phyloP scores from a whole-genome alignment of 2,888 invertebrate species.

The Meiosimyza platycephala region DNA sequence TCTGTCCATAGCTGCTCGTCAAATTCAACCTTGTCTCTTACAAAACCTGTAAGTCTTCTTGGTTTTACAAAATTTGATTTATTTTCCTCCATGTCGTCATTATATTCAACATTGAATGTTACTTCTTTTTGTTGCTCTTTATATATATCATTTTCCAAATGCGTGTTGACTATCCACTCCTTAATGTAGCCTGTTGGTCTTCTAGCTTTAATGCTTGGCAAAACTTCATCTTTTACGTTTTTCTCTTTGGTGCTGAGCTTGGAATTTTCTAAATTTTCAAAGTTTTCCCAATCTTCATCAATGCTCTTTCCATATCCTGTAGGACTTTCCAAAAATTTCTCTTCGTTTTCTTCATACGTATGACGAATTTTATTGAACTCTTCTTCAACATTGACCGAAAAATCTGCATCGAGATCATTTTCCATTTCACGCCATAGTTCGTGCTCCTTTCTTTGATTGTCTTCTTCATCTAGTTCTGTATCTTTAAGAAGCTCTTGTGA shows the following conservation, averaged over 20 bases:
- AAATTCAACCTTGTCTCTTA: constrained; percentile 39
- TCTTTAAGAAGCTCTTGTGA: background rate
- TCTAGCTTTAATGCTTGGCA: background rate
- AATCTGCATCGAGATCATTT: constrained; percentile 41
- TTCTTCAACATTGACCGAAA: constrained; percentile 45
- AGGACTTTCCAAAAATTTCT: constrained; percentile 53
- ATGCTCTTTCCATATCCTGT: constrained; percentile 57
- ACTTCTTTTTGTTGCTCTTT: background rate
- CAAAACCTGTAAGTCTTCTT: constrained; percentile 41
- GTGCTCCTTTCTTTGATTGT: constrained; percentile 3
- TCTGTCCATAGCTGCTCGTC: background rate
- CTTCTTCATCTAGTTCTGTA: background rate
- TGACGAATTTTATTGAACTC: constrained; percentile 55
- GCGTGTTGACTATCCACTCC: background rate
- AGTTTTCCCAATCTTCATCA: constrained; percentile 59
- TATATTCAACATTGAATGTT: background rate
- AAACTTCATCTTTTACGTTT: background rate
- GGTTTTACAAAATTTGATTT: constrained; percentile 34
- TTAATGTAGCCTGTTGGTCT: background rate
- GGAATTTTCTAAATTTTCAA: constrained; percentile 49
- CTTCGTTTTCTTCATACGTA: constrained; percentile 56
- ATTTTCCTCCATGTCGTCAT: constrained; percentile 19
- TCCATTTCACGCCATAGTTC: constrained; percentile 47
- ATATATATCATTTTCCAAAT: background rate
- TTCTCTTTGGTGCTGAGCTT: background rate